Percentiles rank a stretch among this genome's conserved stretches.
These are phyloP conservation scores for Toxotes lorentzi DNA, from an alignment of 2,797 vertebrate species.

Conservation along the genomic window DNA sequence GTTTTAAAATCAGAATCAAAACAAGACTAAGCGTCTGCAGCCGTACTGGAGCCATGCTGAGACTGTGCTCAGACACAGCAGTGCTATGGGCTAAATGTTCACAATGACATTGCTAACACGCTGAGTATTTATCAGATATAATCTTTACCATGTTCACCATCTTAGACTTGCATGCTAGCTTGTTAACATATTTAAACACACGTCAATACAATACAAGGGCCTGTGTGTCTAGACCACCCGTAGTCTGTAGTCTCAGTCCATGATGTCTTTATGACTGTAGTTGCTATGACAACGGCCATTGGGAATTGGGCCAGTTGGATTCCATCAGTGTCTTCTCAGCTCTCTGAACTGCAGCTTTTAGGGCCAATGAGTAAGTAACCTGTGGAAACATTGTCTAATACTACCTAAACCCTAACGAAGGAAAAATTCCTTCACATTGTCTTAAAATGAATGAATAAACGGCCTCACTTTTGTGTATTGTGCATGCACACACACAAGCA, in stretches of 20 bases:
- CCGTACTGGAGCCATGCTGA: not conserved
- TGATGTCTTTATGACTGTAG: too few relatives aligned
- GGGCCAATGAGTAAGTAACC: too few relatives aligned
- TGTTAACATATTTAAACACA: not conserved
- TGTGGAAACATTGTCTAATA: too few relatives aligned
- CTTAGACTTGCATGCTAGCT: not conserved
- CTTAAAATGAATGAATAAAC: slow-evolving; percentile 20
- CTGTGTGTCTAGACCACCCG: too few relatives aligned
- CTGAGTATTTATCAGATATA: not conserved
- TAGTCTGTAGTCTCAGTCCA: too few relatives aligned
- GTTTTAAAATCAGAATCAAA: slow-evolving; percentile 2
- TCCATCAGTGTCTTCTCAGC: too few relatives aligned
- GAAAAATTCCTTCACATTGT: not conserved
- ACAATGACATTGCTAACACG: not conserved
- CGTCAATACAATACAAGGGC: too few relatives aligned
- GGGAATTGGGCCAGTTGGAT: too few relatives aligned
- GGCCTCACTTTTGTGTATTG: not conserved
- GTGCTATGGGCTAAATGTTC: not conserved
- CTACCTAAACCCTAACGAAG: too few relatives aligned
- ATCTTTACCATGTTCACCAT: not conserved
- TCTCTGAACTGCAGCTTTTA: too few relatives aligned
- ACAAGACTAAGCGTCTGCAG: not conserved
- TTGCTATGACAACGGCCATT: too few relatives aligned
- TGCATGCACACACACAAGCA: slow-evolving; percentile 2
- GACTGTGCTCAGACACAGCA: not conserved